phyloP scores from a whole-genome alignment of 2,888 invertebrate genomes.

The Cabera pusaria region DNA sequence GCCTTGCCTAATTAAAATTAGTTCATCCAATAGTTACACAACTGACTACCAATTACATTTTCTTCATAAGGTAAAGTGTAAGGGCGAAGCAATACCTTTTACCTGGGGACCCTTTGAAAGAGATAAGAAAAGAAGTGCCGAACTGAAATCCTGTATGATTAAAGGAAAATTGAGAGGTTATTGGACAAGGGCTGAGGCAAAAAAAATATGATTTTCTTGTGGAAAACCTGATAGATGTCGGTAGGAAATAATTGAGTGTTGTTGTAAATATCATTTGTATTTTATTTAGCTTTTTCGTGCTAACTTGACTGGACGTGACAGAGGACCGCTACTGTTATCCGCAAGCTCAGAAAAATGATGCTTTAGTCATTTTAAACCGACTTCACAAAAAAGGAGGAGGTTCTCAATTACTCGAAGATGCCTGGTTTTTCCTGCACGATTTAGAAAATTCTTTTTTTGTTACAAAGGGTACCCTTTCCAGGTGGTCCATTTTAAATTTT shows the following conservation, averaged over 20 bases:
- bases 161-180: slow-evolving; percentile 49
- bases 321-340: too few species aligned
- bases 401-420: too few species aligned
- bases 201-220: slow-evolving; percentile 31
- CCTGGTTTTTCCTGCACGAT: too few species aligned
- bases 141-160: slow-evolving; percentile 51
- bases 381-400: too few species aligned
- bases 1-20: too few species aligned
- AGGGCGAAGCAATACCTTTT: slow-evolving; percentile 42
- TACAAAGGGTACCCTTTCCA: too few species aligned
- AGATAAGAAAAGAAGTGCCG: slow-evolving; percentile 50
- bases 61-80: slow-evolving; percentile 17
- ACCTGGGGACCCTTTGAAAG: slow-evolving; percentile 51
- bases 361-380: too few species aligned
- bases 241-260: slow-evolving; percentile 25
- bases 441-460: too few species aligned
- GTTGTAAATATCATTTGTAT: slow-evolving; percentile 1
- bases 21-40: slow-evolving; percentile 14
- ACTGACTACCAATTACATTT: slow-evolving; percentile 20
- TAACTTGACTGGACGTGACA: too few species aligned
- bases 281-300: slow-evolving; percentile 8
- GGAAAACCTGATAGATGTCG: slow-evolving; percentile 23
- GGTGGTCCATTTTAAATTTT: too few species aligned
- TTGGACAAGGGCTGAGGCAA: slow-evolving; percentile 30
- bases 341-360: too few species aligned